A percentile compares a stretch with the other conserved stretches of the same genome.
These are phyloP conservation scores for Ectemnius cavifrons DNA, from an alignment of 2,888 invertebrate genomes.

Conservation along the genomic window DNA sequence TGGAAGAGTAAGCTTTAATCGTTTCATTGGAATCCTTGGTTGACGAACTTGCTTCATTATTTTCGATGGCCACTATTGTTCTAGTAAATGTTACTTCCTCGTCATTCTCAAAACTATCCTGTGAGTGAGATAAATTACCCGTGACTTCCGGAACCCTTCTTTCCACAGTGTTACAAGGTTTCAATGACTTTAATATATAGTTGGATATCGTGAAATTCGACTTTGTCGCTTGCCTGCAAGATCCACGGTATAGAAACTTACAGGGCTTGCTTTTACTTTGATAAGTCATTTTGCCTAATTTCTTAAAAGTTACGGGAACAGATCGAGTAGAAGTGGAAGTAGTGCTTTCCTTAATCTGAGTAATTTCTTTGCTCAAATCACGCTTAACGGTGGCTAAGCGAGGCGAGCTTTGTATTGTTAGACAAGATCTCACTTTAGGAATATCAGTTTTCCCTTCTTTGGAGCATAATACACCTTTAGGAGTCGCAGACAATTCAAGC, in stretches of 20 bases:
- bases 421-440: no score
- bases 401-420: neutral
- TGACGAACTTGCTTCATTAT: neutral
- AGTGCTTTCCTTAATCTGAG: neutral
- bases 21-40: neutral
- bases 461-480: no score
- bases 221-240: neutral
- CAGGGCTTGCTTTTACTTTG: neutral
- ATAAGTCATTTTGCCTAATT: slow-evolving; percentile 32
- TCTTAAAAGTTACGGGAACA: slow-evolving; percentile 31
- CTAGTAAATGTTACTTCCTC: neutral
- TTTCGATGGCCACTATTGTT: no score
- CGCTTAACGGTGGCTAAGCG: slow-evolving; percentile 31
- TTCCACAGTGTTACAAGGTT: neutral
- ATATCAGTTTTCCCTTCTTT: no score
- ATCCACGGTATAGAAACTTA: slow-evolving; percentile 32
- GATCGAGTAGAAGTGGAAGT: no score
- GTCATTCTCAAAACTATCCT: neutral
- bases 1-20: no score
- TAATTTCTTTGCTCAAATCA: slow-evolving; percentile 30
- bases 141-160: neutral
- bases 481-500: no score
- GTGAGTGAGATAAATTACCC: neutral
- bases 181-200: neutral
- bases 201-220: neutral